Evolutionary conservation across 2,888 invertebrate species (phyloP), one percentile per base, ranked within the genome.

Genomic region (Synanthedon formicaeformis): DNA sequence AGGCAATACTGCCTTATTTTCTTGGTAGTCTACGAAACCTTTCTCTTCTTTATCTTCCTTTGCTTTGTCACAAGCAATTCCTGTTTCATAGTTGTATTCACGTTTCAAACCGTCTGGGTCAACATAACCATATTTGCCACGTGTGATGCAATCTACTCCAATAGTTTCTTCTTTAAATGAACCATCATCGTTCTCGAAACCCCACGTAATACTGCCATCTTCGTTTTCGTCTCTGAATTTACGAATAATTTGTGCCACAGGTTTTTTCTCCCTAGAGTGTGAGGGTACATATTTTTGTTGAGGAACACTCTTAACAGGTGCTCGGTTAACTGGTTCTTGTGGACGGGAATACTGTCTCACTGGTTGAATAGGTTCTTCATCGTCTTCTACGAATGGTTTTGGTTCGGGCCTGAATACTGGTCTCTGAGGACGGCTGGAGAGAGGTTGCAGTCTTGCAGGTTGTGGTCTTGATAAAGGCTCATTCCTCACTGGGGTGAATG

Each of bases 171-270:
- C 95, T 71, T 95, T 95, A 78, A 93, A 95, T 2, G 94, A 92
- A 18, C 95, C 95, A 66, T 95, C 95, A 64, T 95, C 95, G 71
- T 95, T 95, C 76, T 95, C 95, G 68, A 93, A 95, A 51, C 95
- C 95, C 95, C 95, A 95, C 0, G 93, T 93, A 63, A 95, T 95
- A 69, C 93, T 94, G 48, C 94, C 94, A 62, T 94, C 93, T 27
- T 90, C 88, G 67, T 94, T 94, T 73, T 95, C 94, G 49, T 94
- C 94, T 52, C 93, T 90, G 82, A 91, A 95, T 69, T 91, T 91
- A 53, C 91, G 87, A 58, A 90, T 81, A 57, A 91, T 91, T 76
- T 93, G 93, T 23, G 93, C 92, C 0, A 93, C 93, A 0, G 93
- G 93, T 60, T 92, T 92, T 72, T 88, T 92, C 52, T 87, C 88